Evolutionary conservation across 2,888 invertebrate species (phyloP), one percentile per base, ranked within the genome.

Genomic region (Tipula lateralis): DNA sequence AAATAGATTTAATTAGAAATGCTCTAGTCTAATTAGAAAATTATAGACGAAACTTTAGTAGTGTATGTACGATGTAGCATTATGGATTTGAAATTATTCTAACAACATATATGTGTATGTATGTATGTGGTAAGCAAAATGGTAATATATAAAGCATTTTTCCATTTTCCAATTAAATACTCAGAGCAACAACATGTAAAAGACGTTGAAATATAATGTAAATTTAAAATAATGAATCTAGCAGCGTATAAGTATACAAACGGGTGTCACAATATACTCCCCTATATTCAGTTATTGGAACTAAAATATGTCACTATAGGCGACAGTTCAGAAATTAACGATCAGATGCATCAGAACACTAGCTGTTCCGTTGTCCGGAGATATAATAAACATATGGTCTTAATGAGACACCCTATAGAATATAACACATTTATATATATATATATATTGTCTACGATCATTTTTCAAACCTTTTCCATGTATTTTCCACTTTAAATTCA

Each of bases 401-500:
- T 12, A 39, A 39, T 1, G 4, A 32, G 32, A 32, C 7, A 32
- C 32, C 32, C 3, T 32, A 32, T n/a, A n/a, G n/a, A n/a, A n/a
- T n/a, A n/a, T n/a, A n/a, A n/a, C 12, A 36, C 36, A 12, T 12
- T 36, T 36, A 50, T 50, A 16, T 16, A 16, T 50, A 12, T 24
- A 66, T 9, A 24, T 19, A 66, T 9, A 19, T 2, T 24, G 66
- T 24, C 24, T 66, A 24, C 66, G 24, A 24, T 66, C 24, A 66
- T 3, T 66, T 66, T 66, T 66, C 66, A 66, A 66, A 66, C 24
- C 66, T 66, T 66, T 66, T 66, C 24, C 66, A 24, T 66, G 24
- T 66, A 66, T 66, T 66, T 66, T 66, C 24, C 66, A 66, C 66
- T 66, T 66, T 66, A 66, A 66, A 66, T 66, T 66, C 66, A 66